Percentiles rank a stretch among this genome's conserved stretches.
These are phyloP conservation scores for Aplysina aerophoba DNA, from an alignment of 37 sponge, comb jelly and placozoan species.

Conservation along the genomic window DNA sequence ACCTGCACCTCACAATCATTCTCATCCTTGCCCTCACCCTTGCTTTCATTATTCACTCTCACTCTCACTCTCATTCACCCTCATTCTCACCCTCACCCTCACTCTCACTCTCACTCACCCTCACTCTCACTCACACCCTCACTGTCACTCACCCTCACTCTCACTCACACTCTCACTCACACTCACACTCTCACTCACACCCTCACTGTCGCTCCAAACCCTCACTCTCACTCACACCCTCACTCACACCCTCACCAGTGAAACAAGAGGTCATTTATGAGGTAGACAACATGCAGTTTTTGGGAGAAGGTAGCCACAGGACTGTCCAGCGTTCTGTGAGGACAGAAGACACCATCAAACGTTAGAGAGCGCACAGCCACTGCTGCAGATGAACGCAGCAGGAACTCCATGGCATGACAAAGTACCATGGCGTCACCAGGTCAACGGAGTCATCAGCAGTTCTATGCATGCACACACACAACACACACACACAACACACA, in stretches of 20 bases:
- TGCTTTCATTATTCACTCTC: not conserved
- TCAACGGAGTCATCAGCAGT: no score
- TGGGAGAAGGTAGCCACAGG: slow-evolving; percentile 66
- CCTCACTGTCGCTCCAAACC: not conserved
- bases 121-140: no score
- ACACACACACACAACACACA: no score
- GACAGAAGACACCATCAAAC: not conserved
- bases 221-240: not conserved
- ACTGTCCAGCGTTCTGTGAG: slow-evolving; percentile 52
- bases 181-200: not conserved
- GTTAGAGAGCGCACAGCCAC: no score
- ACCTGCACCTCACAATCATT: not conserved
- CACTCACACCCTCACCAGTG: slow-evolving; percentile 79
- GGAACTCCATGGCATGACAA: no score
- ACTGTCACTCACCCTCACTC: no score
- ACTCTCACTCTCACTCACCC: no score
- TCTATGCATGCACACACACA: no score
- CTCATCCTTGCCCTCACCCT: not conserved
- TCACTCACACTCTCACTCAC: slow-evolving; percentile 31
- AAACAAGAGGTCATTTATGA: slow-evolving; percentile 93
- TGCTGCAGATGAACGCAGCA: no score
- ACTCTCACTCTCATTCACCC: no score
- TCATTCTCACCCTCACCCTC: no score
- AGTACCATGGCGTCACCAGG: no score
- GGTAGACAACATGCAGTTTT: slow-evolving; percentile 90